Conservation (phyloP, 2,797 vertebrate genomes). For the Micromesistius poutassou region DNA sequence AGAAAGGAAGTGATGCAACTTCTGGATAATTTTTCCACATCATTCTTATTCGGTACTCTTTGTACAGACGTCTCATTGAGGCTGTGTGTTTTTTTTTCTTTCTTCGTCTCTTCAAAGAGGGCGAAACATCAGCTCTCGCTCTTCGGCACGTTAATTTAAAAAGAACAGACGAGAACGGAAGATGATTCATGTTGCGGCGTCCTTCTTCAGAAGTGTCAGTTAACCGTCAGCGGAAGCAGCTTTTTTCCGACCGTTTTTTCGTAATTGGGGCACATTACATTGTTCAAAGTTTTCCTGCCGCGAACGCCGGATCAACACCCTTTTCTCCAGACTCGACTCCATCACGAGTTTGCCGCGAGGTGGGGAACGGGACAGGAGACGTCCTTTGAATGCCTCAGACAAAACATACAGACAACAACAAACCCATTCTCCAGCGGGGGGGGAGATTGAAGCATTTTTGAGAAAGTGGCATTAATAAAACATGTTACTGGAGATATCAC, state of each 20-base stretch:
- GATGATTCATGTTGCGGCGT: conserved; percentile 27
- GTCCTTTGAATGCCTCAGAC: conserved; percentile 24
- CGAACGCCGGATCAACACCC: conserved; percentile 28
- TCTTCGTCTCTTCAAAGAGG: background rate
- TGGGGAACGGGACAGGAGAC: conserved; percentile 32
- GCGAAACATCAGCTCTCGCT: background rate
- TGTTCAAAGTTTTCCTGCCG: conserved; percentile 29
- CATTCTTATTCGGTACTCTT: background rate
- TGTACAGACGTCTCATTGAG: background rate
- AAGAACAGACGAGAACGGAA: background rate
- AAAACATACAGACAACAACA: conserved; percentile 24
- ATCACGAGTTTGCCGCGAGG: conserved; percentile 10
- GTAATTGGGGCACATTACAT: conserved; percentile 30
- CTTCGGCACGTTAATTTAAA: background rate
- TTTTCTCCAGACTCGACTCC: conserved; percentile 23
- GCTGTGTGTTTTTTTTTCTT: background rate
- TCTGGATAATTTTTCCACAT: background rate
- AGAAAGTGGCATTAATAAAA: background rate
- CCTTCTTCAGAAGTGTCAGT: conserved; percentile 17
- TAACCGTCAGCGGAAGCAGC: background rate
- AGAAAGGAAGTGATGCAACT: background rate
- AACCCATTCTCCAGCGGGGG: conserved; percentile 1
- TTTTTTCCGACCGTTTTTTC: background rate
- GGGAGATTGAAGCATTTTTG: background rate
- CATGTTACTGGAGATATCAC: too few relatives aligned